Percentiles rank a stretch among this genome's conserved stretches.
Evolutionary conservation across 2,113 vertebrate species (phyloP).

Genomic region (Nesogale talazaci): DNA sequence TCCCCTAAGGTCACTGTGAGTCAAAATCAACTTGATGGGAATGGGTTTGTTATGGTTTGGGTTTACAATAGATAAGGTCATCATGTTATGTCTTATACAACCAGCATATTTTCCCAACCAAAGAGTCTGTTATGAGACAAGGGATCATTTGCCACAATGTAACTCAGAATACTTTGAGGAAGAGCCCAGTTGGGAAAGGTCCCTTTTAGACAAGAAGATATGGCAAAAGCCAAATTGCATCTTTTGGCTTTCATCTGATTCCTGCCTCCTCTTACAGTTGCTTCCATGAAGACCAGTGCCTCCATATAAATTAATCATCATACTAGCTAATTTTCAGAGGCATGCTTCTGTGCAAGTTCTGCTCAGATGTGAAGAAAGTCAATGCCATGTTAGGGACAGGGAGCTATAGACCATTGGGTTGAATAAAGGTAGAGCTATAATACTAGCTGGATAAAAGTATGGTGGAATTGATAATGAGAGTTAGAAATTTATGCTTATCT

Average conservation of each 20-base stretch:
- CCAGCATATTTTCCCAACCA: not conserved
- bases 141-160: not conserved
- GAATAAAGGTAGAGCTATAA: not conserved
- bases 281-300: not conserved
- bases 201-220: not conserved
- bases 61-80: not conserved
- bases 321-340: conserved; percentile 49
- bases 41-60: not conserved
- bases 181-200: too few species aligned
- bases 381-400: conserved; percentile 51
- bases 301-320: conserved; percentile 51
- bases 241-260: not conserved
- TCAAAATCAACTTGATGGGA: not conserved
- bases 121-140: not conserved
- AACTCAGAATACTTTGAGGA: too few species aligned
- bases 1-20: not conserved
- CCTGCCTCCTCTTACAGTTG: not conserved
- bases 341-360: not conserved
- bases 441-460: not conserved
- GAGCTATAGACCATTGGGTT: not conserved
- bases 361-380: conserved; percentile 26
- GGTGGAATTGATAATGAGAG: not conserved
- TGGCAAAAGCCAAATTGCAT: not conserved
- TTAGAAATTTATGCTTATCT: not conserved
- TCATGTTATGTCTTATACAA: not conserved